Percentiles rank a stretch among this genome's conserved stretches.
phyloP scores from a whole-genome alignment of 1,140 invertebrate species.

The Aplysia californica region DNA sequence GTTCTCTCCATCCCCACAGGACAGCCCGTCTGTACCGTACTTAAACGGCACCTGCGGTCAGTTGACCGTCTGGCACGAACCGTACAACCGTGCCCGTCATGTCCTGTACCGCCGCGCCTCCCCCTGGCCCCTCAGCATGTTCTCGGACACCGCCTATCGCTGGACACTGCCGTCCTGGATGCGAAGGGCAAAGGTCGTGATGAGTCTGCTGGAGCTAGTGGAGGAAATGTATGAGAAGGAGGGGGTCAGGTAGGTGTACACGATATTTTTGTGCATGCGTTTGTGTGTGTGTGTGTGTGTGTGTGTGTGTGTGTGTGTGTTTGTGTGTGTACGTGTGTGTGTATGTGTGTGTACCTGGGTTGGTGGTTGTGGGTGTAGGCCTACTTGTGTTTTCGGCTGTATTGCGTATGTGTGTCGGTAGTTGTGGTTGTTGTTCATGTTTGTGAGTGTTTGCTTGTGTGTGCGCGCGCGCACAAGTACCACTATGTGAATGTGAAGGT shows the following conservation, averaged over 20 bases:
- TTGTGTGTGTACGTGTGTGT: too few relatives aligned
- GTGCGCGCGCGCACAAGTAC: neutral
- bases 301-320: too few relatives aligned
- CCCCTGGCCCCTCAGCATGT: conserved; percentile 4
- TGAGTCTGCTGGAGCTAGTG: conserved; percentile 18
- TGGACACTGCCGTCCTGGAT: conserved; percentile 15
- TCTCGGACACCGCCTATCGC: conserved; percentile 3
- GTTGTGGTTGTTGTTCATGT: neutral
- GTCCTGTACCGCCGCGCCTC: neutral
- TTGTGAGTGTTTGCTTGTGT: neutral
- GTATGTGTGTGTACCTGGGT: neutral
- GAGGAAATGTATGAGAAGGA: conserved; percentile 12
- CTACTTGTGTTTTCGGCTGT: neutral
- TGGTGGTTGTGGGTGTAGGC: neutral
- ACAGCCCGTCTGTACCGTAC: neutral
- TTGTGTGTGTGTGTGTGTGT: too few relatives aligned
- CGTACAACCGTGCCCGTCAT: neutral
- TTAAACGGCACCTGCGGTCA: conserved; percentile 20
- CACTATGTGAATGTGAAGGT: neutral
- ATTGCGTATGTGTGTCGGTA: neutral
- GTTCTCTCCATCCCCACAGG: neutral
- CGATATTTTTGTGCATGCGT: too few relatives aligned
- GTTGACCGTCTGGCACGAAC: conserved; percentile 17
- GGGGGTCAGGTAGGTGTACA: conserved; percentile 1
- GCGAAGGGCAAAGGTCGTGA: conserved; percentile 17